Percentiles rank a stretch among this genome's conserved stretches.
These are phyloP conservation scores for Lontra canadensis DNA, from an alignment of 2,113 vertebrate genomes.

Conservation along the genomic window DNA sequence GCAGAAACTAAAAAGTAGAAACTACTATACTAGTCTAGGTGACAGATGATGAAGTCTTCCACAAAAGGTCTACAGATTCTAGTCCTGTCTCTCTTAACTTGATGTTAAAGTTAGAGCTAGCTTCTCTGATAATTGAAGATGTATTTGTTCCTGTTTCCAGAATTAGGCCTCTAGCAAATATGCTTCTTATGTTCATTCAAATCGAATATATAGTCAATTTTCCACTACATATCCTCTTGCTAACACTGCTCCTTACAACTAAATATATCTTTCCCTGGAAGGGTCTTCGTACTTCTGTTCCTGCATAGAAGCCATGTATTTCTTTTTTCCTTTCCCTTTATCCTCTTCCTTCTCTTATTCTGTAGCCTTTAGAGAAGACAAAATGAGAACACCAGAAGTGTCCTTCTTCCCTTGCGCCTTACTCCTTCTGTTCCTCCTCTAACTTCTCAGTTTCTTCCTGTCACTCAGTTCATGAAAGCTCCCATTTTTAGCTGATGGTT, in stretches of 20 bases:
- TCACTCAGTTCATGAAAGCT: background rate
- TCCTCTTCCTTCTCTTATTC: background rate
- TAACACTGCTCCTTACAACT: background rate
- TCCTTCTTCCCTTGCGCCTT: conserved; percentile 22
- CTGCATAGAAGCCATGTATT: background rate
- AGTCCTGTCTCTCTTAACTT: background rate
- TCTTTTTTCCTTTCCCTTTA: background rate
- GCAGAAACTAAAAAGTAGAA: background rate
- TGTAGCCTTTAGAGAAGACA: background rate
- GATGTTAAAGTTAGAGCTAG: conserved; percentile 28
- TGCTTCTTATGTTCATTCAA: background rate
- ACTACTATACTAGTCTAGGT: background rate
- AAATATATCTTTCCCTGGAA: background rate
- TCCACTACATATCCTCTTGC: background rate
- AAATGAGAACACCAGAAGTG: conserved; percentile 20
- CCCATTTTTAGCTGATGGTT: background rate
- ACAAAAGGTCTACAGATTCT: background rate
- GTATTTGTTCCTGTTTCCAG: background rate
- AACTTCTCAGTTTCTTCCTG: conserved; percentile 35
- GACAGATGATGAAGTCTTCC: background rate
- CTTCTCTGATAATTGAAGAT: background rate
- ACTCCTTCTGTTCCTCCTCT: background rate
- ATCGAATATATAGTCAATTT: background rate
- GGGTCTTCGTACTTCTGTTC: background rate
- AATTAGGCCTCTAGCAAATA: conserved; percentile 9